Conservation (phyloP, 1,140 invertebrate species). For the Atta texana region DNA sequence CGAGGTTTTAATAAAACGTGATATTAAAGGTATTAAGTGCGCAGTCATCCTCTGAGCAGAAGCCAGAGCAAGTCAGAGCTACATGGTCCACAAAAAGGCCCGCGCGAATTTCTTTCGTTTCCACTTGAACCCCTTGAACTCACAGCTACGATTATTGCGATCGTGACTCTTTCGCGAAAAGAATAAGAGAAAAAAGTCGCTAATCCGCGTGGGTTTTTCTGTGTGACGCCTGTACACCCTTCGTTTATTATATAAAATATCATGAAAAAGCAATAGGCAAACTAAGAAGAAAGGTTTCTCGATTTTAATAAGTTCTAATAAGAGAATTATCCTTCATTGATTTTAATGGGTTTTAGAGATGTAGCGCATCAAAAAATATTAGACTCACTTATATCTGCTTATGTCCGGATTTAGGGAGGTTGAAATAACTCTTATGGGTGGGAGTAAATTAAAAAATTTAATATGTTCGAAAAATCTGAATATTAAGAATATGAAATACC, state of each 20-base stretch:
- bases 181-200: conserved; percentile 1
- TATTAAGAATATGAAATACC: too few species aligned
- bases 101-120: conserved; percentile 59
- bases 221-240: not conserved
- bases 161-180: conserved; percentile 24
- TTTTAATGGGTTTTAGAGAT: too few species aligned
- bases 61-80: conserved; percentile 9
- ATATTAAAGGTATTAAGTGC: conserved; percentile 77
- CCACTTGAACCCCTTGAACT: conserved; percentile 3
- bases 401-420: too few species aligned
- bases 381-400: too few species aligned
- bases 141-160: conserved; percentile 58
- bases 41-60: conserved; percentile 58
- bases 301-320: not conserved
- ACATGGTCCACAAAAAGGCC: conserved; percentile 33
- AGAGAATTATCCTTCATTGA: too few species aligned
- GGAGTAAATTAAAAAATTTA: too few species aligned
- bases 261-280: not conserved
- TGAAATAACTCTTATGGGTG: too few species aligned
- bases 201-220: not conserved
- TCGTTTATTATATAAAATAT: not conserved
- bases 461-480: too few species aligned
- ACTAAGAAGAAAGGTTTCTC: not conserved
- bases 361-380: too few species aligned
- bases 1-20: conserved; percentile 75